Percentiles rank a stretch among this genome's conserved stretches.
Conservation (phyloP, 2,797 vertebrate species). For the Delichon dasypus region DNA sequence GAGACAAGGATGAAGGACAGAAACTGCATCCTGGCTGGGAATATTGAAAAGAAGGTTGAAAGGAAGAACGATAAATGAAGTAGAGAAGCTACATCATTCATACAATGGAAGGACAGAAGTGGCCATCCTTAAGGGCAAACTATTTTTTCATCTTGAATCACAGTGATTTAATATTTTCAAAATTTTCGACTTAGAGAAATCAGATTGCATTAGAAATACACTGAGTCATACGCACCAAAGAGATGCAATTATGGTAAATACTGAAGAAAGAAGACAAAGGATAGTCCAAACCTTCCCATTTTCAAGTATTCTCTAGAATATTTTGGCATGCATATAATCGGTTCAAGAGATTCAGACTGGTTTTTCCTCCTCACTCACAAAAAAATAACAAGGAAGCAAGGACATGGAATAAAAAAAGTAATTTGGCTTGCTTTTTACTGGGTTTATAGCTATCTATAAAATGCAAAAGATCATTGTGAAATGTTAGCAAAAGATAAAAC, state of each 20-base stretch:
- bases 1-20: background rate
- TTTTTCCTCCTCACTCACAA: background rate
- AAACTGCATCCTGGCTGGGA: background rate
- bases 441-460: conserved; percentile 47
- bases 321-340: background rate
- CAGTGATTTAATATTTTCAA: background rate
- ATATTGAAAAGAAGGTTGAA: background rate
- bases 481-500: conserved; percentile 31
- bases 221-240: background rate
- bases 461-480: background rate
- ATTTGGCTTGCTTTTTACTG: background rate
- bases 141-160: background rate
- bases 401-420: conserved; percentile 1
- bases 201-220: background rate
- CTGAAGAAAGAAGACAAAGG: background rate
- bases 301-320: background rate
- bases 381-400: background rate
- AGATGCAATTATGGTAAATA: background rate
- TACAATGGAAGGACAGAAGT: background rate
- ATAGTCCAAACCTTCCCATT: background rate
- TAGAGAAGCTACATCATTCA: background rate
- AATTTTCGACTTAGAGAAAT: background rate
- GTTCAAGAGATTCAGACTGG: background rate
- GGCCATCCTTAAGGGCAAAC: background rate
- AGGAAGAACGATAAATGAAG: background rate